Evolutionary conservation across 2,888 invertebrate genomes (phyloP).

Genomic region (Plemyria rubiginata): DNA sequence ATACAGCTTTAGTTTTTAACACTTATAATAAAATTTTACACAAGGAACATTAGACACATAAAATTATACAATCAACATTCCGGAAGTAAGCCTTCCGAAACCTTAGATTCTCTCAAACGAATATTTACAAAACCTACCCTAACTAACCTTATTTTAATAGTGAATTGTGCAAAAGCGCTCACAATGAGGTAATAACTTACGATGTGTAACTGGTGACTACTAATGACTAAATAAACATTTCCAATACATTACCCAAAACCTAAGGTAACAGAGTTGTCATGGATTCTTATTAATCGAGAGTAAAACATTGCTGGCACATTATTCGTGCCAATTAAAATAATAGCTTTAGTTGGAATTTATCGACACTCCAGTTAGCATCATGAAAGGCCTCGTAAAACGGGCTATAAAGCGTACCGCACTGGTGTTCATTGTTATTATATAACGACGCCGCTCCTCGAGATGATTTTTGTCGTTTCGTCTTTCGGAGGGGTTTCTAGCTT

Average conservation of each 20-base stretch:
- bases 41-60: conserved; percentile 59
- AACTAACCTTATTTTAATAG: conserved; percentile 60
- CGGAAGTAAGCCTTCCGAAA: conserved; percentile 35
- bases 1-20: conserved; percentile 27
- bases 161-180: conserved; percentile 83
- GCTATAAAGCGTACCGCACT: conserved; percentile 66
- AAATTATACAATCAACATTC: conserved; percentile 47
- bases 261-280: conserved; percentile 80
- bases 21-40: conserved; percentile 45
- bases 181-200: conserved; percentile 82
- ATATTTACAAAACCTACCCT: conserved; percentile 65
- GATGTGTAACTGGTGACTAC: conserved; percentile 82
- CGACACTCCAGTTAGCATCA: conserved; percentile 69
- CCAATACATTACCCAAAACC: conserved; percentile 65
- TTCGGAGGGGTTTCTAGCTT: conserved; percentile 72
- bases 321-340: conserved; percentile 55
- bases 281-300: conserved; percentile 57
- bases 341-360: conserved; percentile 74
- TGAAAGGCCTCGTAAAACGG: conserved; percentile 72
- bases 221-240: conserved; percentile 74
- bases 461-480: conserved; percentile 75
- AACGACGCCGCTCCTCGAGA: conserved; percentile 79
- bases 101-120: conserved; percentile 43
- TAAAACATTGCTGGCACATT: conserved; percentile 48
- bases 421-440: conserved; percentile 67